These are phyloP conservation scores for Bufo gargarizans DNA, from an alignment of 2,113 vertebrate genomes.

Conservation along the genomic window DNA sequence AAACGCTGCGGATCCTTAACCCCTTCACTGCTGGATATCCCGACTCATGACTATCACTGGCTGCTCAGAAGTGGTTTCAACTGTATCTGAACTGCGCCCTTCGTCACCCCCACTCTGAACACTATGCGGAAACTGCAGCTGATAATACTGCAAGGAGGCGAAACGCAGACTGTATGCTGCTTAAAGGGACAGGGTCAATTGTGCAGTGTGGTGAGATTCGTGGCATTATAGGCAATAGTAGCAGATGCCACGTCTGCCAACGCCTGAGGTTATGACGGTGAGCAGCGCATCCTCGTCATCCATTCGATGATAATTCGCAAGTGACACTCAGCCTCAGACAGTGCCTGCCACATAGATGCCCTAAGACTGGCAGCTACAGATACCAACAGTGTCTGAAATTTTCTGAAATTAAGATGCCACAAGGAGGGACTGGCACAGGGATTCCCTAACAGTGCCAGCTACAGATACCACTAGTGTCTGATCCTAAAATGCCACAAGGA, in stretches of 20 bases:
- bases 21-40: constrained; percentile 8
- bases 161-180: background rate
- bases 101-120: background rate
- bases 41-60: background rate
- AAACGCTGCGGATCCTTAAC: constrained; percentile 8
- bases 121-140: background rate
- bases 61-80: constrained; percentile 7
- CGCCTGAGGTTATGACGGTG: too few species aligned
- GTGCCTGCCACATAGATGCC: too few species aligned
- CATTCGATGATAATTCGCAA: too few species aligned
- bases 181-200: background rate
- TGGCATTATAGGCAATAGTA: background rate
- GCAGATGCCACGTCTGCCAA: background rate
- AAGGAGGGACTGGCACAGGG: too few species aligned
- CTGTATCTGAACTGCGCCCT: background rate
- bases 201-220: background rate
- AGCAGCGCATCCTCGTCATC: too few species aligned
- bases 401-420: too few species aligned
- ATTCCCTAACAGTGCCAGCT: too few species aligned
- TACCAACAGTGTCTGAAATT: too few species aligned
- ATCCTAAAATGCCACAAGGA: too few species aligned
- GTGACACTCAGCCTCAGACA: too few species aligned
- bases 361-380: too few species aligned
- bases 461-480: too few species aligned
- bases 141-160: background rate